A percentile compares a stretch with the other conserved stretches of the same genome.
These are phyloP conservation scores for Esperia sulphurella DNA, from an alignment of 2,888 invertebrate genomes.

Conservation along the genomic window DNA sequence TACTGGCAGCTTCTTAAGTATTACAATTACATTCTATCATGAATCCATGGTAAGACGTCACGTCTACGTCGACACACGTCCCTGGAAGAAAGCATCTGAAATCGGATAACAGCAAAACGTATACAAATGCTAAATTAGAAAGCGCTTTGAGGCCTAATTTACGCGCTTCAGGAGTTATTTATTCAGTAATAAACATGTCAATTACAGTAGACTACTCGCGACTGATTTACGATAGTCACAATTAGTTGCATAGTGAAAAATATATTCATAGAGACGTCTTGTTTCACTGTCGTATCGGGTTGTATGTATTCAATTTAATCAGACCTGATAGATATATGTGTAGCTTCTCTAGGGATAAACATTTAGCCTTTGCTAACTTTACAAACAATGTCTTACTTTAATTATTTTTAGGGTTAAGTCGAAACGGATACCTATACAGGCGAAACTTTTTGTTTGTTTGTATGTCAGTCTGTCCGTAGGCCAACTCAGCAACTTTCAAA, in stretches of 20 bases:
- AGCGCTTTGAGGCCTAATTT: slow-evolving; percentile 47
- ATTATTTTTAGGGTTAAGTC: too few species aligned
- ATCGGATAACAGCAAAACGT: slow-evolving; percentile 31
- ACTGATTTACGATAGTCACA: slow-evolving; percentile 41
- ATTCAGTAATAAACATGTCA: slow-evolving; percentile 59
- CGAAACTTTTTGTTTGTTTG: too few species aligned
- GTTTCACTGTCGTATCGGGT: slow-evolving; percentile 8
- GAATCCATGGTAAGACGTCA: too few species aligned
- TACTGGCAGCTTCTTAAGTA: too few species aligned
- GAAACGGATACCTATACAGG: too few species aligned
- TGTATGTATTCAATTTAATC: background rate
- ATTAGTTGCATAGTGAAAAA: slow-evolving; percentile 24
- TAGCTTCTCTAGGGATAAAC: too few species aligned
- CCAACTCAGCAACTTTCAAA: too few species aligned
- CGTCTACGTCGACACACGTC: background rate
- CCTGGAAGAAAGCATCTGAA: slow-evolving; percentile 12
- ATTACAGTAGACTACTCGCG: slow-evolving; percentile 45
- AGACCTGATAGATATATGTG: slow-evolving; percentile 5
- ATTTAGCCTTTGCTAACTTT: too few species aligned
- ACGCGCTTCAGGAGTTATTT: slow-evolving; percentile 49
- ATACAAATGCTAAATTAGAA: slow-evolving; percentile 42
- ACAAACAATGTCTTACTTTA: too few species aligned
- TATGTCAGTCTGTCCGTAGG: too few species aligned
- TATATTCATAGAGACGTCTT: slow-evolving; percentile 16
- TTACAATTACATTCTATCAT: too few species aligned